Evolutionary conservation across 2,888 invertebrate species (phyloP).

Genomic region (Drosophila conformis): DNA sequence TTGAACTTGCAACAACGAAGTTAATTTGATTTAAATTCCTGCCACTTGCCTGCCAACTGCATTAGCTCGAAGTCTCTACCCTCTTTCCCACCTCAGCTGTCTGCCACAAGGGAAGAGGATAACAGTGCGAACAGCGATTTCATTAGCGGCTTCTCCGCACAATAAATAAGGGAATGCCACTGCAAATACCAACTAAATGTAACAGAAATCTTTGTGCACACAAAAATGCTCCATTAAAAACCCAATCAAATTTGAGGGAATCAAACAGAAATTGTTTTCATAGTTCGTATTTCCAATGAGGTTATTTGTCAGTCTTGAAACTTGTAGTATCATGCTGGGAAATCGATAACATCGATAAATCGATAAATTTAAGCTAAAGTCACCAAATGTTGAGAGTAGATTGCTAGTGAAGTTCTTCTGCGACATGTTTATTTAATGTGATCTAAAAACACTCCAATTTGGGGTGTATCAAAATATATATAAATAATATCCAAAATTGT

Average conservation of each 20-base stretch:
- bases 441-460: not conserved
- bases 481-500: no score
- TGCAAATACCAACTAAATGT: conserved; percentile 4
- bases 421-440: not conserved
- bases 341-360: not conserved
- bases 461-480: not conserved
- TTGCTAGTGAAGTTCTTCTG: not conserved
- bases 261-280: not conserved
- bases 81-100: not conserved
- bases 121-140: not conserved
- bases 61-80: conserved; percentile 19
- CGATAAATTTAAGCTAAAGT: not conserved
- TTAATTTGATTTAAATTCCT: conserved; percentile 73
- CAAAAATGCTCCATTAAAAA: not conserved
- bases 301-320: not conserved
- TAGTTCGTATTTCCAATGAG: not conserved
- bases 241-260: not conserved
- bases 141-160: not conserved
- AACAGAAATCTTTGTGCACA: not conserved
- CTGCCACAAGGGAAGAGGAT: not conserved
- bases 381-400: not conserved
- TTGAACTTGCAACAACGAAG: conserved; percentile 39
- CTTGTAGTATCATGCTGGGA: not conserved
- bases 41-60: conserved; percentile 62
- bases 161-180: conserved; percentile 5